Conservation (phyloP, 2,797 vertebrate species). For the Aulostomus chinensis region DNA sequence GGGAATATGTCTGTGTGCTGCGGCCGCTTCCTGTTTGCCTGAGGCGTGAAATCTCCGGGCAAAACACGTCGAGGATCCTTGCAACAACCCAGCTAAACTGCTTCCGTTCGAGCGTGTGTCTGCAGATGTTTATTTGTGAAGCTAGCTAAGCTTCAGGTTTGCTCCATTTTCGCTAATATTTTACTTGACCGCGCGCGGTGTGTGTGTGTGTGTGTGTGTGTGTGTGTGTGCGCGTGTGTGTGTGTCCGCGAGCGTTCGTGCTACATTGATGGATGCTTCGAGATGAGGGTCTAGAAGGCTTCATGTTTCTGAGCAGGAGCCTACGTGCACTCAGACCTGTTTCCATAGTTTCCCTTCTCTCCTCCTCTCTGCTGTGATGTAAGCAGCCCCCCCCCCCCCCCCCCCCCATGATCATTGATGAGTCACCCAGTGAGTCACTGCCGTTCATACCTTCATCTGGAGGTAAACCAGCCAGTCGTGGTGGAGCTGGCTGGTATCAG, state of each 20-base stretch:
- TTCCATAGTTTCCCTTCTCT: slow-evolving; percentile 63
- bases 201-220: not conserved
- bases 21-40: slow-evolving; percentile 11
- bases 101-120: too few relatives aligned
- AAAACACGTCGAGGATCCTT: too few relatives aligned
- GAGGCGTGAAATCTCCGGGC: slow-evolving; percentile 28
- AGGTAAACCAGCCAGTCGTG: too few relatives aligned
- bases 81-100: too few relatives aligned
- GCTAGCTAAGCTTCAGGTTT: not conserved
- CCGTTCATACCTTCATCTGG: not conserved
- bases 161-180: not conserved
- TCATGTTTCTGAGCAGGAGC: too few relatives aligned
- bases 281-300: too few relatives aligned
- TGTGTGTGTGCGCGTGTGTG: not conserved
- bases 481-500: too few relatives aligned
- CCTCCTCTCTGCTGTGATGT: slow-evolving; percentile 39
- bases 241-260: too few relatives aligned
- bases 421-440: slow-evolving; percentile 48
- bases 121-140: not conserved
- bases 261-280: too few relatives aligned
- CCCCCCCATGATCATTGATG: slow-evolving; percentile 33
- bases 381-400: slow-evolving; percentile 29
- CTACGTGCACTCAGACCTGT: slow-evolving; percentile 42
- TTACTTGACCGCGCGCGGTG: not conserved
- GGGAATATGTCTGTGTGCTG: slow-evolving; percentile 13